These are phyloP conservation scores for Antigone vipio DNA, from an alignment of 2,113 vertebrate genomes.

Conservation along the genomic window DNA sequence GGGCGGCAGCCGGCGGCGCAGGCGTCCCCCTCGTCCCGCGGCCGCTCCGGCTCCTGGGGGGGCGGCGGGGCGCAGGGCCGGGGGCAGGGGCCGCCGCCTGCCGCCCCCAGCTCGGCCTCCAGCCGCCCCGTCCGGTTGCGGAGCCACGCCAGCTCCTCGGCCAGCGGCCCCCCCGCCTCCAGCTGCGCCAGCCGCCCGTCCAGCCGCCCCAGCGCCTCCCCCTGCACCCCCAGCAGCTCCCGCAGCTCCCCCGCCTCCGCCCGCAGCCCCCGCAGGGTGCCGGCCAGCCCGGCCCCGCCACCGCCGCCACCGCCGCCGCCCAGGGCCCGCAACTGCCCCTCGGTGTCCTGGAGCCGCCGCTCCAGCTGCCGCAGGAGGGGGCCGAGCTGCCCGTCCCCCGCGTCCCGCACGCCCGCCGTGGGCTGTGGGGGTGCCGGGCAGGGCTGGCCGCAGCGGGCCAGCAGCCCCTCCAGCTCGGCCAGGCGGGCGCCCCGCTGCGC, in stretches of 20 bases:
- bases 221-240: conserved; percentile 56
- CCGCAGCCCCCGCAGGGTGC: neutral
- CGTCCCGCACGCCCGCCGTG: neutral
- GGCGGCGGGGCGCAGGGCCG: conserved; percentile 80
- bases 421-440: neutral
- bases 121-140: conserved; percentile 78
- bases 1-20: conserved; percentile 14
- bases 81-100: conserved; percentile 70
- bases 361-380: neutral
- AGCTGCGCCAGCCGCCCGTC: conserved; percentile 16
- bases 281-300: neutral
- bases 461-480: conserved; percentile 29
- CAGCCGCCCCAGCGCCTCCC: conserved; percentile 53
- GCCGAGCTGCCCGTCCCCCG: neutral
- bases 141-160: conserved; percentile 67
- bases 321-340: neutral
- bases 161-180: conserved; percentile 64
- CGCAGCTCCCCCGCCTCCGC: conserved; percentile 65
- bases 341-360: neutral
- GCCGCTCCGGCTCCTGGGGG: conserved; percentile 77
- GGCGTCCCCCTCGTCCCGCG: conserved; percentile 79
- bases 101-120: conserved; percentile 61
- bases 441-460: conserved; percentile 56
- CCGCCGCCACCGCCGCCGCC: neutral
- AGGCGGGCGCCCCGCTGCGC: neutral